Evolutionary conservation across 1,140 invertebrate species (phyloP), one percentile per base, ranked within the genome.

Genomic region (Musca vetustissima): DNA sequence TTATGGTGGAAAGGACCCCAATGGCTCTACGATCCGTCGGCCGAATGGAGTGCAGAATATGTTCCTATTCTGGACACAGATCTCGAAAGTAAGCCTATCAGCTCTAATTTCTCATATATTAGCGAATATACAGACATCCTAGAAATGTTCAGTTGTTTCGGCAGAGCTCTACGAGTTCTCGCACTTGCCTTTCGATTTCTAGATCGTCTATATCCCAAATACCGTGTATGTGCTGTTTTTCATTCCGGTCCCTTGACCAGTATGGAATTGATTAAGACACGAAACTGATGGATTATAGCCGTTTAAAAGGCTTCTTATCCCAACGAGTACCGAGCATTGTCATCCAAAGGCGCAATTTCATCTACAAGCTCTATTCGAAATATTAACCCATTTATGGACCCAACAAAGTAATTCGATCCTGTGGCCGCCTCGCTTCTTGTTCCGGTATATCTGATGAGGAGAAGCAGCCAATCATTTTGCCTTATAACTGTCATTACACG

Each of bases 321-420:
- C 4, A n/a, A n/a, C 1, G 66, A 67, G n/a, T 53, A 53, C n/a
- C 25, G 9, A 6, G 13, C 22, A 15, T 25, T 53, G 15, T 6
- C 50, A 52, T 22, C 15, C 4, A 13, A 48, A 2, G 53, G 24
- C 3, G 7, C 22, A 3, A 59, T 68, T n/a, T 7, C n/a, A 50
- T 21, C 21, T n/a, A 59, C 36, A 1, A 70, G 65, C 19, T 17
- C 28, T 0, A 24, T 70, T 1, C 17, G 24, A 4, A 70, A 50
- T 49, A n/a, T 70, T 1, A 66, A 66, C 28, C 64, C 69, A 22
- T 70, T 67, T 25, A 1, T 70, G 2, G 69, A 70, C 28, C 11
- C 6, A 64, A 67, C 1, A 21, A 57, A 9, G 8, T 53, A 4
- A 4, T 67, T 36, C 22, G 66, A 1, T 24, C 52, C 8, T 21